Percentiles rank a stretch among this genome's conserved stretches.
Evolutionary conservation across 2,888 invertebrate species (phyloP).

Genomic region (Fragum whitleyi): DNA sequence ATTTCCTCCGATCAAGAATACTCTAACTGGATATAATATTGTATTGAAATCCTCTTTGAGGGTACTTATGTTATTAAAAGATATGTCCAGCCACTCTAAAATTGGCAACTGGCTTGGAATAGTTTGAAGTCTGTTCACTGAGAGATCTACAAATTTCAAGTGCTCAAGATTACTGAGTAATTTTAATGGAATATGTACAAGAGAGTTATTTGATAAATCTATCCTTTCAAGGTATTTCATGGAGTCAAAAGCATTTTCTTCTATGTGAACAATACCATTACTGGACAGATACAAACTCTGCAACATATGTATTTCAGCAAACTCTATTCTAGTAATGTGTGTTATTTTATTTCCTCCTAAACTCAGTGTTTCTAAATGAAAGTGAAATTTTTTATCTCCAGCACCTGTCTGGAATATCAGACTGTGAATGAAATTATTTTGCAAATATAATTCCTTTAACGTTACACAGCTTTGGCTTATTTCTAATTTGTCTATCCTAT

Average conservation of each 20-base stretch:
- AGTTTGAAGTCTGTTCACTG: conserved; percentile 51
- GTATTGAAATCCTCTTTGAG: conserved; percentile 51
- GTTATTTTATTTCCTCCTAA: conserved; percentile 44
- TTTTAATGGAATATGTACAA: conserved; percentile 46
- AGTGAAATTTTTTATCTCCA: neutral
- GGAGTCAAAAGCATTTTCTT: conserved; percentile 29
- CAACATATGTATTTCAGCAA: conserved; percentile 6
- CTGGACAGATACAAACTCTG: conserved; percentile 49
- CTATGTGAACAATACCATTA: conserved; percentile 49
- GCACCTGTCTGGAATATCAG: neutral
- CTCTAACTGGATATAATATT: conserved; percentile 64
- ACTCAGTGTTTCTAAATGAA: conserved; percentile 34
- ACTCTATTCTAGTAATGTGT: conserved; percentile 3
- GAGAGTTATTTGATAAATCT: conserved; percentile 60
- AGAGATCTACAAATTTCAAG: conserved; percentile 60
- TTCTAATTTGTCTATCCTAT: neutral
- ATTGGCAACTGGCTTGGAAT: conserved; percentile 60
- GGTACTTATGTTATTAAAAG: conserved; percentile 57
- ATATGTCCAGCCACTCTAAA: conserved; percentile 67
- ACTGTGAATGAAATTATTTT: neutral
- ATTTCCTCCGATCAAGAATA: conserved; percentile 66
- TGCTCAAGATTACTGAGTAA: conserved; percentile 37
- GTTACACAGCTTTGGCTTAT: neutral
- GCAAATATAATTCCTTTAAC: conserved; percentile 3
- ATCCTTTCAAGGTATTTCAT: conserved; percentile 46